These are phyloP conservation scores for Sycobia sp. DNA, from an alignment of 1,140 invertebrate species.

Conservation along the genomic window DNA sequence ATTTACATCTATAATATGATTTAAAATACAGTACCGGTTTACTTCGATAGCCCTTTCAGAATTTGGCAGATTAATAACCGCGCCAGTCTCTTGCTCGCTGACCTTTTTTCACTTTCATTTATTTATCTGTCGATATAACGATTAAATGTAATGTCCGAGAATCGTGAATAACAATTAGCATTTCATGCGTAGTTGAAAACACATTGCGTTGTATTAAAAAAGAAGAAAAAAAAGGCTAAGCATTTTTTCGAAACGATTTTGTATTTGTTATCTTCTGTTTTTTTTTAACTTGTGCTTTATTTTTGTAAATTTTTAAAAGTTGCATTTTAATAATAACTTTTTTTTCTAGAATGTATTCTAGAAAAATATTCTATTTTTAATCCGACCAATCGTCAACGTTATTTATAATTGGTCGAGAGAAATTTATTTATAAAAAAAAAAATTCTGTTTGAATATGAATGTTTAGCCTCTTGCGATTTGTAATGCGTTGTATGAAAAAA, in stretches of 20 bases:
- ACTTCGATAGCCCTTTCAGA: no score
- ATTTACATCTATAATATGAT: no score
- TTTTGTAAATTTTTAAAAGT: background rate
- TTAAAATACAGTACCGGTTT: no score
- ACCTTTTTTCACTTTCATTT: no score
- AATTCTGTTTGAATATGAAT: conserved; percentile 15
- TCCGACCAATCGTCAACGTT: no score
- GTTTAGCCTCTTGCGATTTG: conserved; percentile 7
- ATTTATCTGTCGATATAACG: background rate
- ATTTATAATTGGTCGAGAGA: no score
- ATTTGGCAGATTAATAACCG: no score
- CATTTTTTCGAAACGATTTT: conserved; percentile 15
- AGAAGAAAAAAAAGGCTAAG: conserved; percentile 11
- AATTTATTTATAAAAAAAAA: background rate
- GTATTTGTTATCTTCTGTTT: background rate
- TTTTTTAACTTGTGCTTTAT: conserved; percentile 11
- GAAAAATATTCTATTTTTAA: no score
- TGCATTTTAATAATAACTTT: no score
- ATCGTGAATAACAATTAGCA: conserved; percentile 1
- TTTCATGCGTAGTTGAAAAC: conserved; percentile 10
- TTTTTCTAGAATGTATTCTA: no score
- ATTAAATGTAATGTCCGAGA: conserved; percentile 9
- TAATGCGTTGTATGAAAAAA: conserved; percentile 6
- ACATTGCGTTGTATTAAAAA: conserved; percentile 16
- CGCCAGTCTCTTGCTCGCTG: no score